A percentile compares a stretch with the other conserved stretches of the same genome.
Evolutionary conservation across 2,888 invertebrate genomes (phyloP).

Genomic region (Aporophyla lueneburgensis): DNA sequence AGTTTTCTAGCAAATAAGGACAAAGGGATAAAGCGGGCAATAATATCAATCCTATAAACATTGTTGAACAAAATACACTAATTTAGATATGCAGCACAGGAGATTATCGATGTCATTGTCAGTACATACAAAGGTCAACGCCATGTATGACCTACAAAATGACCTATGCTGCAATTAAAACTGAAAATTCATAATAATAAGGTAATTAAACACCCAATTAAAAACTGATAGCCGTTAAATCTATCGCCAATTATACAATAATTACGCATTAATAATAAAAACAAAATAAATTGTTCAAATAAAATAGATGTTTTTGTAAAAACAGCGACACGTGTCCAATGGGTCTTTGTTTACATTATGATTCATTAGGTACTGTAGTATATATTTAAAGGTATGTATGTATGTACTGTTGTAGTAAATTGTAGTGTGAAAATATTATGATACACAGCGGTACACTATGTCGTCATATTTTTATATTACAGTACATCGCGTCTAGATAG

Average conservation of each 20-base stretch:
- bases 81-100: neutral
- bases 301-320: constrained; percentile 62
- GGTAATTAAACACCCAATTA: neutral
- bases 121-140: neutral
- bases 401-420: constrained; percentile 5
- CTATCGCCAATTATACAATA: constrained; percentile 11
- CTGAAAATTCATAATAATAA: neutral
- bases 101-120: neutral
- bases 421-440: constrained; percentile 16
- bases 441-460: neutral
- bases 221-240: constrained; percentile 1
- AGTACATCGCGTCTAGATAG: neutral
- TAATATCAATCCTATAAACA: neutral
- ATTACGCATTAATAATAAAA: constrained; percentile 57
- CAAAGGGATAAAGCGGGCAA: too few species aligned
- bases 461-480: constrained; percentile 1
- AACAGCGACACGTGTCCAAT: constrained; percentile 59
- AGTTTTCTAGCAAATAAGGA: too few species aligned
- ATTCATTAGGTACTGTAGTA: constrained; percentile 51
- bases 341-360: constrained; percentile 61
- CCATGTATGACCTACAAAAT: neutral
- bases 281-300: constrained; percentile 40
- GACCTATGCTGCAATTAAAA: neutral
- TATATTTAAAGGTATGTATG: constrained; percentile 27
- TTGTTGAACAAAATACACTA: neutral